Percentiles rank a stretch among this genome's conserved stretches.
Evolutionary conservation across 2,888 invertebrate genomes (phyloP).

Genomic region (Carpatolechia fugitivella): DNA sequence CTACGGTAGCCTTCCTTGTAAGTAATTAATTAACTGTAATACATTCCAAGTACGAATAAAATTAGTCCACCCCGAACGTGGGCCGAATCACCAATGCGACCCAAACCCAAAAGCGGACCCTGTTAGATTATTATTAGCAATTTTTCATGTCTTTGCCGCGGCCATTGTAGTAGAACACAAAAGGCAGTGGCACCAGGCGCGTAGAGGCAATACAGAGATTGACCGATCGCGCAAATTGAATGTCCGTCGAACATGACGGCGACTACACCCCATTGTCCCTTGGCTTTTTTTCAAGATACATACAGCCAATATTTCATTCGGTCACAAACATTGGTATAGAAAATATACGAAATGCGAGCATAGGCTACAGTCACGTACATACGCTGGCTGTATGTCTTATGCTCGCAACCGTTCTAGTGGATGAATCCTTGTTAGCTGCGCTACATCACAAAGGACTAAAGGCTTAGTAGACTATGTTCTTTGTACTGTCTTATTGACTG

Average conservation of each 20-base stretch:
- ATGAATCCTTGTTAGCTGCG: constrained; percentile 5
- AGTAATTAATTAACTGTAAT: no score
- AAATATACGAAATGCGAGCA: constrained; percentile 27
- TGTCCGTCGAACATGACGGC: constrained; percentile 58
- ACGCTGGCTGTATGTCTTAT: constrained; percentile 10
- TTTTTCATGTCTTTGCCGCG: constrained; percentile 50
- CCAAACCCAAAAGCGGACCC: constrained; percentile 25
- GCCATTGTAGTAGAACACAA: constrained; percentile 62
- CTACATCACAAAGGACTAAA: background rate
- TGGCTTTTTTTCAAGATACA: constrained; percentile 54
- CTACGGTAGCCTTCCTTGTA: no score
- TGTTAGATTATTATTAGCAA: constrained; percentile 39
- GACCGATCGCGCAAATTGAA: constrained; percentile 74
- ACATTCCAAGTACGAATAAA: background rate
- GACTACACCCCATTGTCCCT: constrained; percentile 58
- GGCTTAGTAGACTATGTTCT: background rate
- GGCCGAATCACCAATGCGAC: constrained; percentile 15
- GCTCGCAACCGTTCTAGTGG: background rate
- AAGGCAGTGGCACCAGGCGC: constrained; percentile 53
- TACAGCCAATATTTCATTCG: constrained; percentile 59
- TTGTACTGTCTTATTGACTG: background rate
- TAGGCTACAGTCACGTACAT: constrained; percentile 21
- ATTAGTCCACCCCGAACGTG: background rate
- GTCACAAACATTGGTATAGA: constrained; percentile 41
- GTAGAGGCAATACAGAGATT: constrained; percentile 60